These are phyloP conservation scores for Urocyon cinereoargenteus DNA, from an alignment of 2,797 vertebrate genomes.

Conservation along the genomic window DNA sequence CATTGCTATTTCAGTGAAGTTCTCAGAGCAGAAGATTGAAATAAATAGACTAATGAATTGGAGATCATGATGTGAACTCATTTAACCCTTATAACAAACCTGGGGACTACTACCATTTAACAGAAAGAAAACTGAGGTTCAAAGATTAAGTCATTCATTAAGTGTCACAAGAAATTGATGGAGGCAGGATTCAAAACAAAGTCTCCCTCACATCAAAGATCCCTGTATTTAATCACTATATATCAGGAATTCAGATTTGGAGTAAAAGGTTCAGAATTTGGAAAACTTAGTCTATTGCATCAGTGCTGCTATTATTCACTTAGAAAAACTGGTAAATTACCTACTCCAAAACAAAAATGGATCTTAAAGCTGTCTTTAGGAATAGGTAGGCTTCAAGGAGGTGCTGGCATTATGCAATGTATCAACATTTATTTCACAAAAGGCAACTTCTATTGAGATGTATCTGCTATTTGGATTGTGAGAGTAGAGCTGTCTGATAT, in stretches of 20 bases:
- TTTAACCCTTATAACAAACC: not conserved
- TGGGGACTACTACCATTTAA: not conserved
- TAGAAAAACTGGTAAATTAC: not conserved
- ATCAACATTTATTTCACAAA: constrained; percentile 30
- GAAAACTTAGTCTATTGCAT: not conserved
- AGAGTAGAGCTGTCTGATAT: not conserved
- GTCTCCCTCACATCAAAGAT: not conserved
- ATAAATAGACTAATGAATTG: not conserved
- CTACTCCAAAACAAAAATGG: not conserved
- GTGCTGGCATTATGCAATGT: not conserved
- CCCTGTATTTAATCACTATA: not conserved
- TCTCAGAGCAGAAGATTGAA: not conserved
- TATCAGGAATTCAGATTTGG: not conserved
- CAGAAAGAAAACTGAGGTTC: not conserved
- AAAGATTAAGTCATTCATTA: not conserved
- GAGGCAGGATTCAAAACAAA: not conserved
- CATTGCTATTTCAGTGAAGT: not conserved
- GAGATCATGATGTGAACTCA: not conserved
- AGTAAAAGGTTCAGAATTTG: not conserved
- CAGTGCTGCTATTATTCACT: not conserved
- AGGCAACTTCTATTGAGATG: not conserved
- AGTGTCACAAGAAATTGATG: not conserved
- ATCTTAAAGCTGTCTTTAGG: not conserved
- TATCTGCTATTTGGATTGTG: not conserved
- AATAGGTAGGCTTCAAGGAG: not conserved